Conservation (phyloP, 2,797 vertebrate genomes). For the Scolopax bukidnonensis region DNA sequence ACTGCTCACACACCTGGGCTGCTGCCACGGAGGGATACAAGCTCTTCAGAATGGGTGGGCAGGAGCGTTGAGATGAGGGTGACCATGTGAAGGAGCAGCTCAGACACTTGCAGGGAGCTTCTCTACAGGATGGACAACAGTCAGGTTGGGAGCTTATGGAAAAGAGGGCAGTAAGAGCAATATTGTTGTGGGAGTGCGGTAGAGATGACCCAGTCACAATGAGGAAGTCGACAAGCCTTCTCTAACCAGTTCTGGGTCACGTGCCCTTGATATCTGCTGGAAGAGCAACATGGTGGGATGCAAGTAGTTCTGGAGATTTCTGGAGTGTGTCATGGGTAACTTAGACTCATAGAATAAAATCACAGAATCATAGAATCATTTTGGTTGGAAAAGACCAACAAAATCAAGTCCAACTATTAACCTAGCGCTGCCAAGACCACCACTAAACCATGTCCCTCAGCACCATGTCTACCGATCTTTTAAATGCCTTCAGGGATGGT, state of each 20-base stretch:
- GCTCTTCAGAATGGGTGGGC: neutral
- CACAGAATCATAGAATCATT: neutral
- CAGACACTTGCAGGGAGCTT: neutral
- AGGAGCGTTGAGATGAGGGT: neutral
- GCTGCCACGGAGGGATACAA: neutral
- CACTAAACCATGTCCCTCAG: neutral
- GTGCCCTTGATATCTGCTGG: neutral
- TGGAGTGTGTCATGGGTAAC: neutral
- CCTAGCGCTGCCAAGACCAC: neutral
- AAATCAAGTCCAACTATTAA: neutral
- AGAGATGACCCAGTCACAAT: neutral
- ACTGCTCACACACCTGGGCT: neutral
- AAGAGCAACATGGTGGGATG: neutral
- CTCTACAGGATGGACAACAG: neutral
- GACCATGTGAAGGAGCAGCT: neutral
- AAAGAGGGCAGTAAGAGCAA: neutral
- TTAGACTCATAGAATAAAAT: neutral
- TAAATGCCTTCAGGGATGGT: neutral
- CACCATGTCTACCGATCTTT: neutral
- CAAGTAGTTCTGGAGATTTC: neutral
- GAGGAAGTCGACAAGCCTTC: neutral
- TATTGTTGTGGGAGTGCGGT: neutral
- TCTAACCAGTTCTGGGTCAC: neutral
- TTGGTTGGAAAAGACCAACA: neutral
- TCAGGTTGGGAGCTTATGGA: neutral